phyloP scores from a whole-genome alignment of 2,888 invertebrate genomes.

The Leucophora obtusa region DNA sequence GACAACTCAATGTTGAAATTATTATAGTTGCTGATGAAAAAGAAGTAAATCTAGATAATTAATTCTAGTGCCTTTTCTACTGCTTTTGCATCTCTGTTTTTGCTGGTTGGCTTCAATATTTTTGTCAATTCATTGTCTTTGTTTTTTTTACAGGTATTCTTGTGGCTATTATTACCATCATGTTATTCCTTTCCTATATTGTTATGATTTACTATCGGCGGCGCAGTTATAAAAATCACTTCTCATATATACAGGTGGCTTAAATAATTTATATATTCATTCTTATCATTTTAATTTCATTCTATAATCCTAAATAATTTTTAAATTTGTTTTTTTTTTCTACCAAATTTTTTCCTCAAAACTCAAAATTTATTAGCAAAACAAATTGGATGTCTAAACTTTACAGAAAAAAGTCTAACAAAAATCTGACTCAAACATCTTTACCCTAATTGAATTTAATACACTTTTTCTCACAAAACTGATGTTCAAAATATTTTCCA shows the following conservation, averaged over 20 bases:
- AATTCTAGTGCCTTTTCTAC: too few relatives aligned
- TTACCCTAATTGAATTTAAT: slow-evolving; percentile 25
- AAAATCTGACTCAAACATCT: slow-evolving; percentile 14
- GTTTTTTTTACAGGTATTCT: slow-evolving; percentile 67
- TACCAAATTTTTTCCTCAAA: slow-evolving; percentile 8
- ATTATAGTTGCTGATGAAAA: too few relatives aligned
- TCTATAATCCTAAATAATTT: slow-evolving; percentile 9
- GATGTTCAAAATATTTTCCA: slow-evolving; percentile 18
- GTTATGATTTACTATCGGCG: slow-evolving; percentile 74
- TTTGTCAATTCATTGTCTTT: slow-evolving; percentile 8
- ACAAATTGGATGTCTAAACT: slow-evolving; percentile 60
- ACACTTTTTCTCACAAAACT: background rate
- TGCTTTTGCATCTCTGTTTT: too few relatives aligned
- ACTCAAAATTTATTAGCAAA: slow-evolving; percentile 45
- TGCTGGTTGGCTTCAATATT: too few relatives aligned
- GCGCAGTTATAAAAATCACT: slow-evolving; percentile 73
- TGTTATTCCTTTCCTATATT: slow-evolving; percentile 72
- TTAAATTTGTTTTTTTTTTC: slow-evolving; percentile 18
- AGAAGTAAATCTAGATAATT: too few relatives aligned
- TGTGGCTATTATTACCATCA: slow-evolving; percentile 71
- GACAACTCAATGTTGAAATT: too few relatives aligned
- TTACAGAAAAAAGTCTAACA: background rate
- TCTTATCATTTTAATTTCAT: slow-evolving; percentile 21
- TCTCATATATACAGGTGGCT: slow-evolving; percentile 74
- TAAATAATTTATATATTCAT: slow-evolving; percentile 64